A percentile compares a stretch with the other conserved stretches of the same genome.
Evolutionary conservation across 1,140 invertebrate genomes (phyloP).

Genomic region (Drosophila subpulchrella): DNA sequence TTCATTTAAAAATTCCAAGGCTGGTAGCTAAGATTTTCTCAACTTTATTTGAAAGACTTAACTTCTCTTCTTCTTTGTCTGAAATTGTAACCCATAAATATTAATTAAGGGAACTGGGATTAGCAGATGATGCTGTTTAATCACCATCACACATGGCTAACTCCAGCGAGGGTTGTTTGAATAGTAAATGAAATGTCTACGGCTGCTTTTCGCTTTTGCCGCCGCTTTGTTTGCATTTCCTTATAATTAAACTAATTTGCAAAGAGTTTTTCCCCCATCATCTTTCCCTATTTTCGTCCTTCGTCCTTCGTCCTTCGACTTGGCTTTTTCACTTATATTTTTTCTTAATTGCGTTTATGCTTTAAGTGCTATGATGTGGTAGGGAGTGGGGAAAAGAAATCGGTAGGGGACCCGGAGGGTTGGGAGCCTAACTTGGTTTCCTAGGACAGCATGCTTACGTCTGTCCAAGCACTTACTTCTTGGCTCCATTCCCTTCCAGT

Average conservation of each 20-base stretch:
- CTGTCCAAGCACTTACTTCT: slow-evolving; percentile 35
- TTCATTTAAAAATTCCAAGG: neutral
- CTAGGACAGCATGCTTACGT: slow-evolving; percentile 25
- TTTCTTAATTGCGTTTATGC: slow-evolving; percentile 44
- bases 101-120: slow-evolving; percentile 32
- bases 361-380: slow-evolving; percentile 25
- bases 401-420: neutral
- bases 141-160: slow-evolving; percentile 21
- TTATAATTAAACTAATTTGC: slow-evolving; percentile 42
- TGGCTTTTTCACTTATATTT: slow-evolving; percentile 34
- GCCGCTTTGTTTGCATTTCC: slow-evolving; percentile 28
- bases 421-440: slow-evolving; percentile 6
- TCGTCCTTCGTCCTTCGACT: slow-evolving; percentile 25
- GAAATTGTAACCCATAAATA: slow-evolving; percentile 17
- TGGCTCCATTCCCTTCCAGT: neutral
- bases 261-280: slow-evolving; percentile 9
- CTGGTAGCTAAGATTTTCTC: neutral
- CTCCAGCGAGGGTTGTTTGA: neutral
- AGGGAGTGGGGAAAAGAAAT: neutral
- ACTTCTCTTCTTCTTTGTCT: neutral
- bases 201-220: neutral
- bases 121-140: slow-evolving; percentile 10
- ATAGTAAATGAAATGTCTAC: slow-evolving; percentile 16
- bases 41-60: neutral
- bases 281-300: slow-evolving; percentile 1